Evolutionary conservation across 2,797 vertebrate species (phyloP), one percentile per base, ranked within the genome.

Genomic region (Labeo calbasu): DNA sequence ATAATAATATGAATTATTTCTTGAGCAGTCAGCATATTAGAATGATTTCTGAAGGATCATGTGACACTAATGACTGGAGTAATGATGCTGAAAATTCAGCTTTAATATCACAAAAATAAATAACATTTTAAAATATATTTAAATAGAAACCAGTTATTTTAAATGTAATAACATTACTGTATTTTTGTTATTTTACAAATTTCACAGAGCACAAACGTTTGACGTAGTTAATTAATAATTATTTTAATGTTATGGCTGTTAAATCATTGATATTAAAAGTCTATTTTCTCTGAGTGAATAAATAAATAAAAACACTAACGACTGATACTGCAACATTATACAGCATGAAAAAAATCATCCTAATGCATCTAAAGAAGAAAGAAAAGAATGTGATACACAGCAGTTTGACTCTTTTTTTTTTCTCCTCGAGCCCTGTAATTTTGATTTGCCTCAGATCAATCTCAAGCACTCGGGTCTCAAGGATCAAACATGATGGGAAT

Each of bases 401-500:
- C 50, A 17, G 85, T 85, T 59, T 79, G 65, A 57, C 86, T 83
- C 66, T 87, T 81, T 88, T 81, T 87, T 92, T 86, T 91, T 89
- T 84, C n/a, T 55, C 51, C 85, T 61, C 82, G 69, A 81, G 50
- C 23, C 25, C 82, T 87, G 79, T 85, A 79, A 89, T 87, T 88
- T 85, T 87, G 86, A 82, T 83, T 21, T 68, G 83, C 82, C 89
- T 91, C 90, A 90, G 92, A 94, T 94, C 92, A 92, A 87, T 90
- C 91, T 89, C 88, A 89, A 89, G 88, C 83, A 88, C 85, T 85
- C 85, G 10, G 81, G 82, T 83, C 85, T 88, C 86, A 87, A 82
- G 87, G 92, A 94, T 95, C 94, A 94, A 93, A 94, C 90, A 86
- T 87, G 89, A 88, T 86, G 84, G 84, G 89, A 89, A 89, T 92